Evolutionary conservation across 1,140 invertebrate genomes (phyloP).

Genomic region (roundworm (Caenorhabditis elegans)): DNA sequence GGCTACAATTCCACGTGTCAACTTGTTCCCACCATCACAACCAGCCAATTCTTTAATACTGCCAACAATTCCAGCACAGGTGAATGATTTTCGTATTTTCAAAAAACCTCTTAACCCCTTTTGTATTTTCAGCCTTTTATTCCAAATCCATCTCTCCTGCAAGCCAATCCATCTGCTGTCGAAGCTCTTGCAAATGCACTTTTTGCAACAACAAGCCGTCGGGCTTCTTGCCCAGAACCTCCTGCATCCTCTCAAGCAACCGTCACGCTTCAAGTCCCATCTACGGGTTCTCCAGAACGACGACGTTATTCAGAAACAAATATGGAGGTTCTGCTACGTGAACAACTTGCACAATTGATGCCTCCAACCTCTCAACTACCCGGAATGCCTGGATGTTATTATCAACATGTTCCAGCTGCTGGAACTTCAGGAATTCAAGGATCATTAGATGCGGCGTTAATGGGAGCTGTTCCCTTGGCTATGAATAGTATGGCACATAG

Average conservation of each 20-base stretch:
- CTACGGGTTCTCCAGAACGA: background rate
- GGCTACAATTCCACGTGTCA: background rate
- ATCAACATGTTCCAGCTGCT: background rate
- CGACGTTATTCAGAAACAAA: background rate
- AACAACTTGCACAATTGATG: background rate
- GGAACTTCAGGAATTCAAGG: background rate
- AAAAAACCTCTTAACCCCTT: too few species aligned
- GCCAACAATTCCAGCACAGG: background rate
- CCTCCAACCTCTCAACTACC: background rate
- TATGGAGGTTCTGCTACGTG: background rate
- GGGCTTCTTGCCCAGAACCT: background rate
- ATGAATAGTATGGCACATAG: background rate
- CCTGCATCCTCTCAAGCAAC: background rate
- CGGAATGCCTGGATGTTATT: slow-evolving; percentile 4
- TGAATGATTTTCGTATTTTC: background rate
- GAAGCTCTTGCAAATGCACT: background rate
- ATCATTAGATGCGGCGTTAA: background rate
- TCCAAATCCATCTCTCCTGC: background rate
- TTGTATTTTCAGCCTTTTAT: background rate
- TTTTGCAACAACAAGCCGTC: background rate
- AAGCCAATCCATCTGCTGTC: background rate
- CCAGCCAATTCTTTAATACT: too few species aligned
- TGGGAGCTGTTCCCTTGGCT: background rate
- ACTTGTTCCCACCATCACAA: background rate
- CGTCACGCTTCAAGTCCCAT: background rate